phyloP scores from a whole-genome alignment of 1,140 invertebrate species.

The Drosophila funebris region DNA sequence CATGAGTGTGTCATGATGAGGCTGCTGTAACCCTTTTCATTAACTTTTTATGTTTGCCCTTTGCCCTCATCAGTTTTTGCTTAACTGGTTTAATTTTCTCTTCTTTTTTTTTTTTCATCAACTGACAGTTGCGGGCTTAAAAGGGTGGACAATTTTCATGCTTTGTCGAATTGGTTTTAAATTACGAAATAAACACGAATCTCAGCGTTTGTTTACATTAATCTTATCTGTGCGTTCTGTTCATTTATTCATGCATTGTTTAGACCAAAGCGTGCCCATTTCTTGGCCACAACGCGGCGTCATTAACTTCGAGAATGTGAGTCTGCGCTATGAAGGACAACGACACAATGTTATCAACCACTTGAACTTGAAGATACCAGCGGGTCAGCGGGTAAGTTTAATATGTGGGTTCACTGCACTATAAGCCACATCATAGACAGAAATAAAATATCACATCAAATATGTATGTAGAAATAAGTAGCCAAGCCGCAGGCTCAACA shows the following conservation, averaged over 20 bases:
- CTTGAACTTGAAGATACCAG: slow-evolving; percentile 86
- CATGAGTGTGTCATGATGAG: background rate
- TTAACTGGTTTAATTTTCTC: slow-evolving; percentile 26
- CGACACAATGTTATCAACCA: slow-evolving; percentile 87
- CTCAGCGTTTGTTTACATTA: slow-evolving; percentile 30
- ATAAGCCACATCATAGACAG: background rate
- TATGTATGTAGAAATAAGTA: background rate
- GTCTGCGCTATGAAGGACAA: slow-evolving; percentile 87
- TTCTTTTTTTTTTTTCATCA: slow-evolving; percentile 23
- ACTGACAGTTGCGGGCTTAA: slow-evolving; percentile 43
- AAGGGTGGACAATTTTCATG: slow-evolving; percentile 39
- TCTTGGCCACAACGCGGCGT: slow-evolving; percentile 89
- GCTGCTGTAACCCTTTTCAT: slow-evolving; percentile 44
- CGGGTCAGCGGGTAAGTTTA: slow-evolving; percentile 87
- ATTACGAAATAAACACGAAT: slow-evolving; percentile 19
- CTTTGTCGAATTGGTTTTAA: slow-evolving; percentile 45
- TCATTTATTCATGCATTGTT: slow-evolving; percentile 25
- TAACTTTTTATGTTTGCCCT: slow-evolving; percentile 12
- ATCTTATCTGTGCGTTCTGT: slow-evolving; percentile 30
- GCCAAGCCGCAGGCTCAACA: slow-evolving; percentile 9
- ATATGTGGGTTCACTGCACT: background rate
- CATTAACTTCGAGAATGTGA: slow-evolving; percentile 89
- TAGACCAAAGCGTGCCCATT: slow-evolving; percentile 85
- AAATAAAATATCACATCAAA: slow-evolving; percentile 51
- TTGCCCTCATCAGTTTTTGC: slow-evolving; percentile 40